Percentiles rank a stretch among this genome's conserved stretches.
Conservation (phyloP, 2,797 vertebrate species). For the Chaunax sp. region DNA sequence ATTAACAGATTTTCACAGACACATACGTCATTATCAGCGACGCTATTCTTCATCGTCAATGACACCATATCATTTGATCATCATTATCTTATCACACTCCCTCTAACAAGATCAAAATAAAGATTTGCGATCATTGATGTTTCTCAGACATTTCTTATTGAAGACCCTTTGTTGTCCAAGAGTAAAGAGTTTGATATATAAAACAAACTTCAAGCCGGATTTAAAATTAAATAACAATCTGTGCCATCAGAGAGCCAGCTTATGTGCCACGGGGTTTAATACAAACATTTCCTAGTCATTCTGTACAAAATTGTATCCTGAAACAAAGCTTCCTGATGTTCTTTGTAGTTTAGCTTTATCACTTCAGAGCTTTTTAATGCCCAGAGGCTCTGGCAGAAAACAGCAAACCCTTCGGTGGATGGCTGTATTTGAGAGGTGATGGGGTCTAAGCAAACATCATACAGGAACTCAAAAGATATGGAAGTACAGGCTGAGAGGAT, state of each 20-base stretch:
- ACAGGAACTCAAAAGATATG: constrained; percentile 71
- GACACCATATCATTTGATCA: constrained; percentile 57
- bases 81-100: constrained; percentile 56
- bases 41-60: constrained; percentile 54
- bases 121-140: constrained; percentile 28
- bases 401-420: constrained; percentile 68
- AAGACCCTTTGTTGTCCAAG: constrained; percentile 55
- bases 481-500: constrained; percentile 70
- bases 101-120: constrained; percentile 19
- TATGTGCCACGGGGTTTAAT: constrained; percentile 67
- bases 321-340: constrained; percentile 76
- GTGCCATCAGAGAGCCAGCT: constrained; percentile 55
- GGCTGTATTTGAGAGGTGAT: constrained; percentile 75
- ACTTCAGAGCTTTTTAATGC: constrained; percentile 59
- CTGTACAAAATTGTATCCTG: constrained; percentile 61
- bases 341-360: constrained; percentile 75
- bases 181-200: constrained; percentile 64
- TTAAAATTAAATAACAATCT: constrained; percentile 67
- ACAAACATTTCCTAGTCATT: constrained; percentile 71
- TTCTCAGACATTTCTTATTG: constrained; percentile 49
- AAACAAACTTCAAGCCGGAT: constrained; percentile 61
- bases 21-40: constrained; percentile 52
- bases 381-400: constrained; percentile 68
- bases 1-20: constrained; percentile 61
- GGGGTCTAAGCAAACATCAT: constrained; percentile 69